Percentiles rank a stretch among this genome's conserved stretches.
Evolutionary conservation across 2,797 vertebrate genomes (phyloP).

Genomic region (Phyllotis vaccarum): DNA sequence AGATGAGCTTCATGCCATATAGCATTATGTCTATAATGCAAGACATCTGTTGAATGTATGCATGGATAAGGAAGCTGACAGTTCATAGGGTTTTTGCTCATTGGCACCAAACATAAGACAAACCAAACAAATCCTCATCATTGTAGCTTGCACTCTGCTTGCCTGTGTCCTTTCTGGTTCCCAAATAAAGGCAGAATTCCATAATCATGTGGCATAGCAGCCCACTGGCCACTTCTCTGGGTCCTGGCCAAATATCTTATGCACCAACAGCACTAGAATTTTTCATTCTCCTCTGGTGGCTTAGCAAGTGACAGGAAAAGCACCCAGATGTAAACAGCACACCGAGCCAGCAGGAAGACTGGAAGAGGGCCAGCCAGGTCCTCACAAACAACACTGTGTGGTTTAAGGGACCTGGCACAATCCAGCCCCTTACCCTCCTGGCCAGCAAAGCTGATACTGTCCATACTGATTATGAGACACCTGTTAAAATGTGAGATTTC

Average conservation of each 20-base stretch:
- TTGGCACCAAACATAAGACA: neutral
- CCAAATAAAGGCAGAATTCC: slow-evolving; percentile 77
- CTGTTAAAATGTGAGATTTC: neutral
- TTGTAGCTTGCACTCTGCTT: slow-evolving; percentile 8
- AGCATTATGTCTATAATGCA: slow-evolving; percentile 50
- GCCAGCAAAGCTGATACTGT: neutral
- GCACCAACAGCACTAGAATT: neutral
- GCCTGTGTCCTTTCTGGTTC: slow-evolving; percentile 7
- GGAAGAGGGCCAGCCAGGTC: neutral
- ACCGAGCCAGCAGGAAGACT: neutral
- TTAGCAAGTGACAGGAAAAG: slow-evolving; percentile 65
- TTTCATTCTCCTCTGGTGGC: slow-evolving; percentile 61
- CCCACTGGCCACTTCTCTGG: slow-evolving; percentile 49
- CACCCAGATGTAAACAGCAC: slow-evolving; percentile 45
- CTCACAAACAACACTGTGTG: neutral
- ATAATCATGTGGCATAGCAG: neutral
- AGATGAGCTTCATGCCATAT: slow-evolving; percentile 7
- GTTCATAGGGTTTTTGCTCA: slow-evolving; percentile 7
- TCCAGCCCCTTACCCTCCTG: neutral
- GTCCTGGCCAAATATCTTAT: slow-evolving; percentile 3
- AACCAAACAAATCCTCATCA: slow-evolving; percentile 15
- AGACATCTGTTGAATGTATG: slow-evolving; percentile 68
- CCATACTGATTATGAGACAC: neutral
- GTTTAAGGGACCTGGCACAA: neutral
- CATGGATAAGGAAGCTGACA: neutral